phyloP scores from a whole-genome alignment of 2,888 invertebrate species.

The Hypselothyrea guttata region DNA sequence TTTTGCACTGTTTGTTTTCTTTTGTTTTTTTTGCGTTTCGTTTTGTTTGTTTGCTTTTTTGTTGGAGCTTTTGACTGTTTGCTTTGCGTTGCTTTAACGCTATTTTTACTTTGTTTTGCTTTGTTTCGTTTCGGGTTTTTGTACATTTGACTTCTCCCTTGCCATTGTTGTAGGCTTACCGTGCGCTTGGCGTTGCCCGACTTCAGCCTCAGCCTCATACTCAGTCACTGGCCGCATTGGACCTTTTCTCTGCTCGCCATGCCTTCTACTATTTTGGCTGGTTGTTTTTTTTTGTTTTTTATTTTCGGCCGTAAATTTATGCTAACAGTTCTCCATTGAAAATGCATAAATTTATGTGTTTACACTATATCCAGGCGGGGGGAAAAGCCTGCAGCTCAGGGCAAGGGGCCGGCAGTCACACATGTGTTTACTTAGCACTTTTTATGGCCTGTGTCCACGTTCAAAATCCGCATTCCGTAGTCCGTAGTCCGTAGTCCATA shows the following conservation, averaged over 20 bases:
- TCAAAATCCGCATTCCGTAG: conserved; percentile 23
- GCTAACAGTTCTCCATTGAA: conserved; percentile 77
- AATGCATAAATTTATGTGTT: conserved; percentile 78
- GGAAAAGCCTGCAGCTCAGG: neutral
- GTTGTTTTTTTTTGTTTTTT: conserved; percentile 21
- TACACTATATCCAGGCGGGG: conserved; percentile 59
- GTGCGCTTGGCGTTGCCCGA: conserved; percentile 26
- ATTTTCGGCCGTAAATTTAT: conserved; percentile 70
- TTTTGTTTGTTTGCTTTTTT: conserved; percentile 49
- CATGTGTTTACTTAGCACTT: conserved; percentile 76
- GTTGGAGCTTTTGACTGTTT: conserved; percentile 65
- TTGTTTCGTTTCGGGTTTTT: conserved; percentile 26
- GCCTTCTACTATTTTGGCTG: conserved; percentile 14
- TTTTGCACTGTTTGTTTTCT: conserved; percentile 67
- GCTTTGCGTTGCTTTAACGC: conserved; percentile 72
- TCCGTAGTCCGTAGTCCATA: conserved; percentile 20
- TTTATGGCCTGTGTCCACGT: conserved; percentile 57
- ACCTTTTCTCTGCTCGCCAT: conserved; percentile 4
- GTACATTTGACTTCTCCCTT: conserved; percentile 28
- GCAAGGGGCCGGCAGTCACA: conserved; percentile 25
- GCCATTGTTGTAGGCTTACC: conserved; percentile 42
- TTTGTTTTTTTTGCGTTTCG: conserved; percentile 46
- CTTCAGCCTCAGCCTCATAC: conserved; percentile 13
- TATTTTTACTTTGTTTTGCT: conserved; percentile 67
- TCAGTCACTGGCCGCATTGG: neutral